These are phyloP conservation scores for Gonocerus acuteangulatus DNA, from an alignment of 2,888 invertebrate genomes.

Conservation along the genomic window DNA sequence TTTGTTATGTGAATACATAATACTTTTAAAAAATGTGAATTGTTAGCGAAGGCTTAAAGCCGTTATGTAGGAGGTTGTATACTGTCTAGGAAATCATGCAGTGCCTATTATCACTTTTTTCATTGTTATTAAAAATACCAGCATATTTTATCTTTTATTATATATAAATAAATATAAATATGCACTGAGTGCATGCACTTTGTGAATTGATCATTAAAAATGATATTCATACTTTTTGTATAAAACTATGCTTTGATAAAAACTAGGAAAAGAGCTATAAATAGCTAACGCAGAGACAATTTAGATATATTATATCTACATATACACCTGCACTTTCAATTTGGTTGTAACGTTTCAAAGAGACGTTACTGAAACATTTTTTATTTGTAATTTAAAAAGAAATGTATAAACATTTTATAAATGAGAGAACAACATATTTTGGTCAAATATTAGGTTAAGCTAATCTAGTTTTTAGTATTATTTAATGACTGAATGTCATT, in stretches of 20 bases:
- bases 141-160: conserved; percentile 27
- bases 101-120: conserved; percentile 32
- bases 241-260: conserved; percentile 16
- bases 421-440: conserved; percentile 30
- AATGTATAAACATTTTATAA: conserved; percentile 30
- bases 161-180: conserved; percentile 8
- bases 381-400: conserved; percentile 9
- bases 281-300: conserved; percentile 21
- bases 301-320: conserved; percentile 21
- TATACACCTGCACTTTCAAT: conserved; percentile 22
- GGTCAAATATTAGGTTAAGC: conserved; percentile 25
- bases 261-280: conserved; percentile 6
- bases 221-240: conserved; percentile 10
- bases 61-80: conserved; percentile 30
- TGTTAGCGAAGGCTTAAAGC: conserved; percentile 28
- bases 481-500: conserved; percentile 28
- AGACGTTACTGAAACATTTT: conserved; percentile 12
- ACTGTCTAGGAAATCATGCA: conserved; percentile 26
- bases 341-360: conserved; percentile 11
- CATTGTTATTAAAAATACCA: conserved; percentile 26
- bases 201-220: conserved; percentile 33
- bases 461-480: conserved; percentile 27
- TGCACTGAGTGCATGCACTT: conserved; percentile 35
- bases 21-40: conserved; percentile 28
- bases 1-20: conserved; percentile 30